phyloP scores from a whole-genome alignment of 2,113 vertebrate species.

The Ptilorrhoa leucosticta region DNA sequence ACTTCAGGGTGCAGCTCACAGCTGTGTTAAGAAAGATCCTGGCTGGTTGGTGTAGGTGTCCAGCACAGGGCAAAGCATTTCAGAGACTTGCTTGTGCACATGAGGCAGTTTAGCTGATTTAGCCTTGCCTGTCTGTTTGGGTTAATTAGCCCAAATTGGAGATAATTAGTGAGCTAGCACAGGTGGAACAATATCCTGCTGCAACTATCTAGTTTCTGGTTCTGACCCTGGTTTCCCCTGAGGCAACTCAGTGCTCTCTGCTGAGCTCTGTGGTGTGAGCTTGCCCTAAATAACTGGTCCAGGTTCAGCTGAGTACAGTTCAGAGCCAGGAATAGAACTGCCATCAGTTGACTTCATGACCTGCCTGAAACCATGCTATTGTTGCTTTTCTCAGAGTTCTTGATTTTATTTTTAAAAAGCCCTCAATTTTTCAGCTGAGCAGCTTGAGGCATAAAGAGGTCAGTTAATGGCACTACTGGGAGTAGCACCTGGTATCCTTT shows the following conservation, averaged over 20 bases:
- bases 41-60: background rate
- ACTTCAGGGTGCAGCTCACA: background rate
- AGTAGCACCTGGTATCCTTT: slow-evolving; percentile 8
- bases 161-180: slow-evolving; percentile 8
- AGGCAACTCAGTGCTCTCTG: background rate
- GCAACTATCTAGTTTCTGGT: background rate
- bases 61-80: background rate
- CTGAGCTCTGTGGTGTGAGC: background rate
- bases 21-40: background rate
- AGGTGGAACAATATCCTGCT: slow-evolving; percentile 12
- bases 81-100: background rate
- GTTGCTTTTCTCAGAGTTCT: slow-evolving; percentile 21
- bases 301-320: slow-evolving; percentile 21
- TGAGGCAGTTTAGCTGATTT: background rate
- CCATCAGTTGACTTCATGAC: slow-evolving; percentile 21
- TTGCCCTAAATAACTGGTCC: background rate
- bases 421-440: slow-evolving; percentile 33
- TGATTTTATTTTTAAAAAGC: slow-evolving; percentile 48
- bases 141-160: slow-evolving; percentile 35
- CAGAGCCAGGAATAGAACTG: slow-evolving; percentile 29
- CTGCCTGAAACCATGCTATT: slow-evolving; percentile 35
- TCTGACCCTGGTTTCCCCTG: background rate
- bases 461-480: background rate
- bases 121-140: background rate
- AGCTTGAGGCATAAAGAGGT: slow-evolving; percentile 20